Base-by-base conservation (phyloP, 2,797 vertebrate species). In the Onychomys arenicola region DNA sequence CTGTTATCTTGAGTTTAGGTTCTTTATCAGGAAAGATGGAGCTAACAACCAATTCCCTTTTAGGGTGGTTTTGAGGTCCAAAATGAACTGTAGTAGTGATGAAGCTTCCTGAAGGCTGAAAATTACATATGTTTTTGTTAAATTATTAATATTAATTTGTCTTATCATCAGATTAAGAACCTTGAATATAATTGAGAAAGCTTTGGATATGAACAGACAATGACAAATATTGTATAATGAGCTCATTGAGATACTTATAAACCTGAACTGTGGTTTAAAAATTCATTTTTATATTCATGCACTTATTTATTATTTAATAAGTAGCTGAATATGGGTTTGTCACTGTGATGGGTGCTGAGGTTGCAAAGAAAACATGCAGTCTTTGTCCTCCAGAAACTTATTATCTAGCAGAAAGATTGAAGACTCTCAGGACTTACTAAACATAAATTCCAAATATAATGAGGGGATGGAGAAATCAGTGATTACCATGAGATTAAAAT, bases 241-340 rank as follows among this genome's bases (percentile, higher is more conserved):
- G 34, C 29, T 90, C 43, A 84, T 32, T 46, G 52, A 87, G 65
- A 92, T 2, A 2, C 34, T 84, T 11, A 76, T 17, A 93, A 94
- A 91, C 29, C 19, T 59, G 5, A 89, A 65, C 73, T 57, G 5
- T 91, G 9, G n/a, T 52, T 83, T 92, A 75, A 92, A 73, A 71
- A 55, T 69, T 78, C 6, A 57, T 55, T 86, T 93, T 69, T 34
- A 37, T 1, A n/a, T 67, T 75, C n/a, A 83, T 82, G 82, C 4
- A 76, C 10, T 6, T 89, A 49, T 91, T 82, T 75, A 49, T 91
- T 96, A 65, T 63, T 95, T 92, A 81, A 85, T 52, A 94, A 57
- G 10, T 77, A 92, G 76, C 29, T 57, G 16, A 86, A 7, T 92
- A 75, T 63, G 8, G 73, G 43, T 10, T 55, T 93, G 34, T 19